Conservation (phyloP, 2,888 invertebrate species). For the Melinopterus prodromus region DNA sequence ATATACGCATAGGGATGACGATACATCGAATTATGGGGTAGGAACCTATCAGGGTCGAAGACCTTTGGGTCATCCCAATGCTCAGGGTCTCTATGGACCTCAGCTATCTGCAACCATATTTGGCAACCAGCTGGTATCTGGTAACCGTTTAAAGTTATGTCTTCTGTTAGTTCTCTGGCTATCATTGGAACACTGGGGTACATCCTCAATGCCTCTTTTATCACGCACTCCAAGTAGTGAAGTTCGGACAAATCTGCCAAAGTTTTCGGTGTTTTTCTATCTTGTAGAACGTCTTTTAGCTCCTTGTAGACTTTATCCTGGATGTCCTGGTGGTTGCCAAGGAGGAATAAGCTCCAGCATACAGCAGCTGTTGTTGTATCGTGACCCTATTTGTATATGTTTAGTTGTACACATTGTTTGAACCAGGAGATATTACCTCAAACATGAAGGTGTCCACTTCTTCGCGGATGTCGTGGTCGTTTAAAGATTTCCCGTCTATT, state of each 20-base stretch:
- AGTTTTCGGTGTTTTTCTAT: slow-evolving; percentile 33
- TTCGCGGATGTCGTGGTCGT: slow-evolving; percentile 36
- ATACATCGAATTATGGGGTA: slow-evolving; percentile 29
- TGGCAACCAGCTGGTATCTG: slow-evolving; percentile 26
- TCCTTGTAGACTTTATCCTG: slow-evolving; percentile 52
- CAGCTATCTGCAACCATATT: slow-evolving; percentile 25
- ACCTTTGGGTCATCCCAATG: slow-evolving; percentile 23
- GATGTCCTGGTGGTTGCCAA: slow-evolving; percentile 40
- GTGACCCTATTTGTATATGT: slow-evolving; percentile 44
- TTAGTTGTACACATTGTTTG: neutral
- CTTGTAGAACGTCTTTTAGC: slow-evolving; percentile 47
- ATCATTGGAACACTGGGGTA: slow-evolving; percentile 53
- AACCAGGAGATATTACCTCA: neutral
- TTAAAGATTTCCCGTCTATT: slow-evolving; percentile 39
- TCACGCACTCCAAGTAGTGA: slow-evolving; percentile 52
- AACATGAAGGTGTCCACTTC: slow-evolving; percentile 30
- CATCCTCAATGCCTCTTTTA: slow-evolving; percentile 53
- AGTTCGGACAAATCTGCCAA: slow-evolving; percentile 48
- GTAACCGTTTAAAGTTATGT: slow-evolving; percentile 44
- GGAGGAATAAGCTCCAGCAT: slow-evolving; percentile 49
- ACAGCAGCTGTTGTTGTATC: slow-evolving; percentile 52
- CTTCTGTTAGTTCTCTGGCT: slow-evolving; percentile 47
- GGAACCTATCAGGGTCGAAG: slow-evolving; percentile 33
- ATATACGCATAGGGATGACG: slow-evolving; percentile 33
- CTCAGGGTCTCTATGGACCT: slow-evolving; percentile 27